phyloP scores from a whole-genome alignment of 2,888 invertebrate species.

The Aporophyla lueneburgensis region DNA sequence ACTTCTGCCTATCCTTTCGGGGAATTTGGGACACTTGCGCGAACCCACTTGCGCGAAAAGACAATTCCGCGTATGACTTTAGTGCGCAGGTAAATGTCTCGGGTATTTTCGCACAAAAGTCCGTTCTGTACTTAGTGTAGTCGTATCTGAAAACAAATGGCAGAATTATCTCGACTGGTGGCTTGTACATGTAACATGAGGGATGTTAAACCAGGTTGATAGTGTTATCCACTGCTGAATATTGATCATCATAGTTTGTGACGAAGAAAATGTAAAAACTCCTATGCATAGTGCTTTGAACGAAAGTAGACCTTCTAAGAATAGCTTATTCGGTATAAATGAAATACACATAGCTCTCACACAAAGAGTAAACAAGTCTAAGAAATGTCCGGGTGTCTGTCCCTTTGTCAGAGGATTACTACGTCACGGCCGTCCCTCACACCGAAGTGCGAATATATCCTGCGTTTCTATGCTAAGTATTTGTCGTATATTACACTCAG shows the following conservation, averaged over 20 bases:
- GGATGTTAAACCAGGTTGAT: too few relatives aligned
- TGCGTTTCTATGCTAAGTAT: conserved; percentile 64
- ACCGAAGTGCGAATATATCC: conserved; percentile 62
- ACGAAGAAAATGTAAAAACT: neutral
- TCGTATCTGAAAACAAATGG: neutral
- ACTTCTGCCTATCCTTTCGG: neutral
- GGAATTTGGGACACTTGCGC: too few relatives aligned
- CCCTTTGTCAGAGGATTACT: conserved; percentile 70
- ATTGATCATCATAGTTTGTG: too few relatives aligned
- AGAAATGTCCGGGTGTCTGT: conserved; percentile 58
- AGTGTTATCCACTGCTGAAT: neutral
- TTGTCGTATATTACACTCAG: conserved; percentile 33
- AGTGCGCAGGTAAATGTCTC: too few relatives aligned
- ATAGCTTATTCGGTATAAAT: neutral
- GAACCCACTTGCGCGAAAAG: too few relatives aligned
- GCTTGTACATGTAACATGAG: neutral
- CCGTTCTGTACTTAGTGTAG: too few relatives aligned
- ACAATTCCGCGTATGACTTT: too few relatives aligned
- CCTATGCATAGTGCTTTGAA: too few relatives aligned
- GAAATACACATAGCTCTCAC: conserved; percentile 36
- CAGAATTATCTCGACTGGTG: neutral
- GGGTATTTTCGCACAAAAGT: too few relatives aligned
- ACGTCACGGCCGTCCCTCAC: conserved; percentile 54
- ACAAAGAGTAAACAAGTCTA: conserved; percentile 65
- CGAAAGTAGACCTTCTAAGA: conserved; percentile 30